Conservation (phyloP, 2,888 invertebrate species). For the Lysandra coridon region DNA sequence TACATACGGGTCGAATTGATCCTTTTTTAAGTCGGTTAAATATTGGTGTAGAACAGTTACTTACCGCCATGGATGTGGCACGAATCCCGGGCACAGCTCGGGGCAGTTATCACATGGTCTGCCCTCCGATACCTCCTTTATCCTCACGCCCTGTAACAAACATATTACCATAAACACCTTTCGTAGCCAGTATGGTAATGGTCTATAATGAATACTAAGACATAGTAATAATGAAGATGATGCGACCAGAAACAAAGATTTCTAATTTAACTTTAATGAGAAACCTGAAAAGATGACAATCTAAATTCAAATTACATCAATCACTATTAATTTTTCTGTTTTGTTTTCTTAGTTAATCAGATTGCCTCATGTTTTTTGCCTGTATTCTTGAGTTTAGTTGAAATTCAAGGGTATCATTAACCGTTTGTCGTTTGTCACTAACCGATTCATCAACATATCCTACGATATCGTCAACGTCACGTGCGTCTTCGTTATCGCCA, state of each 20-base stretch:
- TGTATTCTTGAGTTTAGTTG: too few species aligned
- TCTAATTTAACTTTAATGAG: too few species aligned
- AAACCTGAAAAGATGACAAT: too few species aligned
- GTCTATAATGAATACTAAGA: neutral
- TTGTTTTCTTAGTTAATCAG: too few species aligned
- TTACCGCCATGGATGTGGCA: conserved; percentile 94
- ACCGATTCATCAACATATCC: neutral
- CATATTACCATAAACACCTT: conserved; percentile 23
- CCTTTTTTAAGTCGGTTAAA: too few species aligned
- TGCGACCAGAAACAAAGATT: too few species aligned
- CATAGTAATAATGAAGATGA: neutral
- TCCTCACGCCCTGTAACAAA: conserved; percentile 88
- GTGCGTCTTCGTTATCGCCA: conserved; percentile 32
- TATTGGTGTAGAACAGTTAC: conserved; percentile 51
- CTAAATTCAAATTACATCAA: too few species aligned
- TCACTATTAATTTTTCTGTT: too few species aligned
- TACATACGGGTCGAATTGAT: too few species aligned
- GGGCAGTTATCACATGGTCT: conserved; percentile 92
- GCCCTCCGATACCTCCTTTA: conserved; percentile 92
- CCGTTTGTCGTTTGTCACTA: neutral
- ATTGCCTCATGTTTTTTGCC: too few species aligned
- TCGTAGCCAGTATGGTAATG: neutral
- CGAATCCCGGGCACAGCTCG: conserved; percentile 90
- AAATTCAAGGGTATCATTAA: too few species aligned
- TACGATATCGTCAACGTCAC: conserved; percentile 32